Evolutionary conservation across 2,797 vertebrate genomes (phyloP), one percentile per base, ranked within the genome.

Genomic region (Scolopax rusticola): DNA sequence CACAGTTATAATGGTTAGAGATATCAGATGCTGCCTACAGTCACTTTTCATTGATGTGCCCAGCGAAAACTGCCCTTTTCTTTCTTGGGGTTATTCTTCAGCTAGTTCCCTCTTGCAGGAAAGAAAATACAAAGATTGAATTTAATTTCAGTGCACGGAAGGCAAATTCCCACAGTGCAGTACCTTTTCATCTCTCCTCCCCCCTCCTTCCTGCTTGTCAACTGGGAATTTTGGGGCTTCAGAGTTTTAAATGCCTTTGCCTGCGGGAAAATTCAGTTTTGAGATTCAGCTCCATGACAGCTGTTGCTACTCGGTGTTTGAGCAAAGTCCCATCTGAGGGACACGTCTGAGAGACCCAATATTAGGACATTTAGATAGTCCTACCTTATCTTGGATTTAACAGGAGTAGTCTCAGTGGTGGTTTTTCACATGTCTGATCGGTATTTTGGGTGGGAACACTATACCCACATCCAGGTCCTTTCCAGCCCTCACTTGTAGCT

Each of bases 251-350:
- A 76, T 20, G 30, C 40, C 38, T 82, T 45, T 50, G 5, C 36
- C 74, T 81, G 40, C 17, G 33, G 59, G 25, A 25, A 57, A 84
- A 33, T 20, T 73, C 40, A 18, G 51, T 6, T 10, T 32, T 12
- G 80, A 47, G 69, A 36, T 33, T 77, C 36, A 28, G 17, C 40
- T 28, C 0, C 4, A 19, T 79, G 61, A 14, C 47, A 27, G 63
- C 11, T 69, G n/a, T 12, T 93, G 57, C 84, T 79, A 74, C 47
- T 70, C 10, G 2, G 38, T 24, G 27, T 74, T 38, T 38, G 51
- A 2, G 1, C n/a, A 4, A 91, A 80, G 59, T 2, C 25, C 0
- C 0, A n/a, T 17, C 28, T 3, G 56, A 87, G 48, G 30, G 36
- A 53, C 53, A 43, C 51, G 6, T 68, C 61, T 40, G 45, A 33